Evolutionary conservation across 2,797 vertebrate species (phyloP).

Genomic region (Falco berigora): DNA sequence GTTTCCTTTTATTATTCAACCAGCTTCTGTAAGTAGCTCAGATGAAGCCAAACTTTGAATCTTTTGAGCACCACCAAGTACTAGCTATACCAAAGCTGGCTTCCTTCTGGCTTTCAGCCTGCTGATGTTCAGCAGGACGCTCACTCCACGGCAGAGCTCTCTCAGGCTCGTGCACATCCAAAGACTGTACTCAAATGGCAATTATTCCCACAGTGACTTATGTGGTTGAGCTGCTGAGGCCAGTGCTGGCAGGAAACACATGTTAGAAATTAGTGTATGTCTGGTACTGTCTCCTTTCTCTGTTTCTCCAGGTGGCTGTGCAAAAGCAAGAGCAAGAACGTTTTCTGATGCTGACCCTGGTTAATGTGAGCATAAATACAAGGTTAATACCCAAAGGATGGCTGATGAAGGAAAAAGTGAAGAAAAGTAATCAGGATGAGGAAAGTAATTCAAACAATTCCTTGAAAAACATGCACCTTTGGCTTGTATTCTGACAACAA

Average conservation of each 20-base stretch:
- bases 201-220: neutral
- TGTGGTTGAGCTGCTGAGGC: neutral
- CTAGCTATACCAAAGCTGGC: neutral
- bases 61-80: neutral
- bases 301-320: slow-evolving; percentile 63
- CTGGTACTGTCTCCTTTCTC: slow-evolving; percentile 57
- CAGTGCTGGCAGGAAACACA: slow-evolving; percentile 50
- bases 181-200: neutral
- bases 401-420: slow-evolving; percentile 43
- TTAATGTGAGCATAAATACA: slow-evolving; percentile 42
- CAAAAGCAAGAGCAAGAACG: slow-evolving; percentile 24
- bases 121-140: neutral
- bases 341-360: slow-evolving; percentile 47
- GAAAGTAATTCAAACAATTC: slow-evolving; percentile 48
- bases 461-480: slow-evolving; percentile 45
- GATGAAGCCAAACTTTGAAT: neutral
- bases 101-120: neutral
- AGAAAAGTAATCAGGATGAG: slow-evolving; percentile 38
- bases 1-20: neutral
- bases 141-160: neutral
- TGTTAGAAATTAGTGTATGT: slow-evolving; percentile 57
- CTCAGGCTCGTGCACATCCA: neutral
- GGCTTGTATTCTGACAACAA: slow-evolving; percentile 48
- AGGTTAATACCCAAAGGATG: slow-evolving; percentile 51
- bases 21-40: neutral